Base-by-base conservation (phyloP, 2,888 invertebrate genomes). In the Prostheceraeus crozeri region DNA sequence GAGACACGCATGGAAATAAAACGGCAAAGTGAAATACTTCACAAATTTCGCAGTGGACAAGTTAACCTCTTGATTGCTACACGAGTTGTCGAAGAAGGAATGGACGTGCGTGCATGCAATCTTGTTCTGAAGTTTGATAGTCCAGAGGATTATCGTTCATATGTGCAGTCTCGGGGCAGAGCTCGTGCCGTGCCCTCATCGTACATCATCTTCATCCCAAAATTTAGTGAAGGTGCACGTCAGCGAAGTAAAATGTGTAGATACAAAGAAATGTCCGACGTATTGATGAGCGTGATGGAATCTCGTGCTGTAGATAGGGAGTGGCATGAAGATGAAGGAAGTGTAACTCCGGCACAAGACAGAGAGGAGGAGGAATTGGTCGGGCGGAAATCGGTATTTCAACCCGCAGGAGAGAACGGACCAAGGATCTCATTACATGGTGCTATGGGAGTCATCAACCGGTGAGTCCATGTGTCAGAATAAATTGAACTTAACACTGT, bases 101-200 rank as follows among this genome's bases (percentile, higher is more conserved):
- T 75, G 11, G 75, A 76, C 64, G 67, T 76, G 1, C 75, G 74
- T 11, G 71, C 72, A 60, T 76, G 76, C 65, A 76, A 76, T 63
- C 65, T 75, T 23, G 72, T 76, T 3, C 66, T 73, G 27, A 60
- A 60, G 33, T 63, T 75, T 68, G 71, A 74, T 59, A 65, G 65
- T 8, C 73, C 75, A 1, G 89, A 89, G 3, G 85, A 89, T 69
- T 96, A 94, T 75, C 91, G 85, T 61, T 86, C 87, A 54, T 88
- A 89, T 73, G 84, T 87, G 11, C 84, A 86, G 71, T 87, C 89
- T n/a, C n/a, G n/a, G 35, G 62, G 62, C 4, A 23, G 59, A n/a
- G 59, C 59, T 8, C 33, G 59, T 27, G 59, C 59, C 2, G 31
- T 23, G 11, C 14, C 57, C 8, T 59, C 59, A 1, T 35, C 16